phyloP scores from a whole-genome alignment of 2,113 vertebrate species.

The Phaetusa simplex region DNA sequence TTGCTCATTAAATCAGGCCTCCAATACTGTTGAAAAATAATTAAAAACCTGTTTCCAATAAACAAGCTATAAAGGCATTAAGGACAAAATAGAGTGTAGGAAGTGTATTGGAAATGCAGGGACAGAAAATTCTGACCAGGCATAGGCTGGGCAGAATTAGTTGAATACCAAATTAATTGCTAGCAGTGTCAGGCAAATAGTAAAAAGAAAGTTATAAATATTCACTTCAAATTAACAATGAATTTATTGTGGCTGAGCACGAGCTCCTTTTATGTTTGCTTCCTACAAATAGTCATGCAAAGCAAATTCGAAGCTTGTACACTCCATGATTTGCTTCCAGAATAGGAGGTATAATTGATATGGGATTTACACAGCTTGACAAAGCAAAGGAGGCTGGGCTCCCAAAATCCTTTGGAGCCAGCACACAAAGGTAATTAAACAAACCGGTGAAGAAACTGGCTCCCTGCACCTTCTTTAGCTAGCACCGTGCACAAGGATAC shows the following conservation, averaged over 20 bases:
- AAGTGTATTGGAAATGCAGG: background rate
- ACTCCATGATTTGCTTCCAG: slow-evolving; percentile 3
- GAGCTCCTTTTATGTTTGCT: slow-evolving; percentile 17
- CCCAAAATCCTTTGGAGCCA: slow-evolving; percentile 24
- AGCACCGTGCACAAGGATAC: background rate
- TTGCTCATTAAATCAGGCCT: slow-evolving; percentile 57
- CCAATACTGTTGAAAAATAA: slow-evolving; percentile 37
- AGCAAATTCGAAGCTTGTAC: slow-evolving; percentile 7
- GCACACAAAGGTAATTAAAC: slow-evolving; percentile 34
- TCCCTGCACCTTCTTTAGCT: slow-evolving; percentile 9
- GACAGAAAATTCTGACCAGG: slow-evolving; percentile 22
- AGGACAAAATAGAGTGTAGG: background rate
- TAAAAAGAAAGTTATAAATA: slow-evolving; percentile 52
- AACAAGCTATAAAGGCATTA: slow-evolving; percentile 57
- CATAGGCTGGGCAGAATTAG: background rate
- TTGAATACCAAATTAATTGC: slow-evolving; percentile 1
- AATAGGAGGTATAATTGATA: slow-evolving; percentile 39
- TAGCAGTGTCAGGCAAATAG: background rate
- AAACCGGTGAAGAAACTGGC: background rate
- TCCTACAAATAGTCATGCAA: slow-evolving; percentile 38
- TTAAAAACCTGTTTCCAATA: slow-evolving; percentile 52
- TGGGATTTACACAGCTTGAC: background rate
- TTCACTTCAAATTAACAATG: slow-evolving; percentile 46
- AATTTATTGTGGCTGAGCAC: slow-evolving; percentile 22
- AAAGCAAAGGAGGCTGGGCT: background rate